Base-by-base conservation (phyloP, 2,113 vertebrate species). In the Rhabdomys dilectus region DNA sequence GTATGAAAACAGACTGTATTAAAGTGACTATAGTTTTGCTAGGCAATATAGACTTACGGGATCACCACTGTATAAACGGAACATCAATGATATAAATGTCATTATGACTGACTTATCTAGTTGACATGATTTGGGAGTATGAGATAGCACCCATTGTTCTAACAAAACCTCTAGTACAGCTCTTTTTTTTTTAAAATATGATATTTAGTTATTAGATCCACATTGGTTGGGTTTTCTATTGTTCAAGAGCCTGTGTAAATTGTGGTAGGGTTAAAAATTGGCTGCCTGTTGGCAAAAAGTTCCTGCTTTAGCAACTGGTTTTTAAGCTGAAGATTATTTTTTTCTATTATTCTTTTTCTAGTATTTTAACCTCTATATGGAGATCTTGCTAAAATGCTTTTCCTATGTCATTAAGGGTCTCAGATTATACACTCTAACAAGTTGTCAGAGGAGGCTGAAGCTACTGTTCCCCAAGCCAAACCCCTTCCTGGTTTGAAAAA, bases 141-240 rank as follows among this genome's bases (percentile, higher is more conserved):
- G 85, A 80, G 39, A 76, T 42, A 58, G 39, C 70, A 60, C 26
- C 17, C 17, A 34, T 39, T 91, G 17, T 15, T 94, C 13, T 56
- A 66, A 66, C 6, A 29, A 66, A 31, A 66, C 29, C 31, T 77
- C 19, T 89, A 84, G 97, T 31, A 81, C 4, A 93, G n/a, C 39
- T 87, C 92, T 81, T 90, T 34, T 21, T 36, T 34, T 2, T 29
- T 22, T 29, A 15, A 39, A 45, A 15, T 45, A 12, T 96, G 62
- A 96, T 45, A 92, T 91, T 92, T 97, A 92, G 64, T 91, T 15
- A 86, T 87, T 91, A 89, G 21, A 62, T 85, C 56, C 13, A 75
- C 31, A 62, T 88, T 96, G 16, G 95, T 91, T 93, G 39, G 3
- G 36, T 13, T 93, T 96, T 95, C 66, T 94, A 1, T 96, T 77